Base-by-base conservation (phyloP, 2,797 vertebrate species). In the Semaprochilodus insignis region DNA sequence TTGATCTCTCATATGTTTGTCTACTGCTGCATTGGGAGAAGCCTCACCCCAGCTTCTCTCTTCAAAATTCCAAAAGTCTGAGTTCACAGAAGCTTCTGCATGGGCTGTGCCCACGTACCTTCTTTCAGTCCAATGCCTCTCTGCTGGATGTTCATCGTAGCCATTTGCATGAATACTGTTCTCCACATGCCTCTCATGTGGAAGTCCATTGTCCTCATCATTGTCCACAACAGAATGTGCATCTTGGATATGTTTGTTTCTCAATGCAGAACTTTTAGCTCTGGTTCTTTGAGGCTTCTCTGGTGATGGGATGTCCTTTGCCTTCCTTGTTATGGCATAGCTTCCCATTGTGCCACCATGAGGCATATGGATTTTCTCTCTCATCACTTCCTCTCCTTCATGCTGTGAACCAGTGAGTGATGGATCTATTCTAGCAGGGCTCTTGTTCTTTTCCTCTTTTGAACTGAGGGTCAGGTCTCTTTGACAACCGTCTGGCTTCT, bases 401-500 rank as follows among this genome's bases (percentile, higher is more conserved):
- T 84, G 82, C 80, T 65, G 83, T 88, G 62, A 72, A 81, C 65
- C 48, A 80, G 67, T 70, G 52, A 76, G 65, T 85, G 78, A 73
- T 65, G 85, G 59, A 81, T 86, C 86, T 77, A 86, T 70, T 85
- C 84, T 87, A 85, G 73, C 34, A n/a, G 90, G 85, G 23, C 70
- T 87, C 88, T 91, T 89, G 91, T 82, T 91, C 86, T 88, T 93
- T 91, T 93, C 92, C 87, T 83, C 81, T 85, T 92, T 91, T 86
- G 90, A 88, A 89, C 80, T 89, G 90, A 89, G 74, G 76, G 91
- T 90, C 91, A 90, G 83, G 52, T 90, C 88, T 89, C 90, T 91
- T 89, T 93, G 92, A 93, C 92, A 94, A 95, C 92, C 91, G 89
- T 94, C 94, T 92, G 96, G 93, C 95, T 96, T 97, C 92, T 97